phyloP scores from a whole-genome alignment of 2,888 invertebrate species.

The Ectropis crepuscularia region DNA sequence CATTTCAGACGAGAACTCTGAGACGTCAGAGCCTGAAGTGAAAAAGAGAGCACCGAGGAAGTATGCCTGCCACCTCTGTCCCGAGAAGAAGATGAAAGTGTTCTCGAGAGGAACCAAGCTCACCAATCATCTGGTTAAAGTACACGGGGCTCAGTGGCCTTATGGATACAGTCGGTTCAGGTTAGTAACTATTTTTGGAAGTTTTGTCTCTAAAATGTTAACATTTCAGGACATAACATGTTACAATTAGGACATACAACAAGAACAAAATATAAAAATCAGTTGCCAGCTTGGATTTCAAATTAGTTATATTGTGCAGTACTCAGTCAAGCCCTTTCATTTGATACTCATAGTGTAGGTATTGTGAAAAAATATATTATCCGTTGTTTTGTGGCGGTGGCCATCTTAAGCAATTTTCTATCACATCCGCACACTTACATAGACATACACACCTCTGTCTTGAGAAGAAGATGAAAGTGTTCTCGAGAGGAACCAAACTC shows the following conservation, averaged over 20 bases:
- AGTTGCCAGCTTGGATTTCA: too few species aligned
- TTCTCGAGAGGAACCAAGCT: constrained; percentile 87
- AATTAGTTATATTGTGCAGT: too few species aligned
- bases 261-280: too few species aligned
- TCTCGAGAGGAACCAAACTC: constrained; percentile 87
- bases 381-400: too few species aligned
- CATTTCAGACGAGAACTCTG: constrained; percentile 50
- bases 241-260: too few species aligned
- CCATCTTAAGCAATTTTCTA: too few species aligned
- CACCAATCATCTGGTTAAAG: constrained; percentile 89
- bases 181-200: constrained; percentile 48
- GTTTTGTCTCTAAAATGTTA: too few species aligned
- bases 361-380: too few species aligned
- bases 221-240: too few species aligned
- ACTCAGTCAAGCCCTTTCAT: too few species aligned
- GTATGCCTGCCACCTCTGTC: constrained; percentile 90
- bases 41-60: constrained; percentile 59
- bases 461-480: constrained; percentile 77
- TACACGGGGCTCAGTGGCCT: constrained; percentile 90
- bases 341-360: too few species aligned
- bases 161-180: constrained; percentile 91
- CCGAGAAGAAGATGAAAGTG: constrained; percentile 75
- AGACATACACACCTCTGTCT: constrained; percentile 93
- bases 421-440: too few species aligned
- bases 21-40: constrained; percentile 55